Base-by-base conservation (phyloP, 2,888 invertebrate species). In the Yponomeuta malinellus region DNA sequence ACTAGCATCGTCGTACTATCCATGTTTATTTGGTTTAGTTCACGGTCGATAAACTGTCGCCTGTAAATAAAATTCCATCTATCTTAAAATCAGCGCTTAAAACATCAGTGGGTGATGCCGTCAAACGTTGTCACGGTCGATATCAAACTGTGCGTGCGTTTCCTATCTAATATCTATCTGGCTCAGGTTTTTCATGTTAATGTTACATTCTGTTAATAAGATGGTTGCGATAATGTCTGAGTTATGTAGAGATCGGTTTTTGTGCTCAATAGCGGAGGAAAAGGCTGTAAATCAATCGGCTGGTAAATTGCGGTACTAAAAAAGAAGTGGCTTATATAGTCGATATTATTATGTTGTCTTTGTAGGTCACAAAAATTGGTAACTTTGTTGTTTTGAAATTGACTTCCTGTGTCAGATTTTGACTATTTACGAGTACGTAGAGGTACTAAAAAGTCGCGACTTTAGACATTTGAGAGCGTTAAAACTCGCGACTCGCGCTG, bases 171-270 rank as follows among this genome's bases (percentile, higher is more conserved):
- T 59, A 59, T 59, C 52, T 59, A 59, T 59, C 52, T 59, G 15
- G 52, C 52, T 12, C 52, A 59, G 15, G 52, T 59, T 59, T 59
- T 59, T 59, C 52, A 59, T 59, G 1, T 59, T 15, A 59, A 59
- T 15, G 52, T 59, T 59, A 59, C 52, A 12, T 59, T 59, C 52
- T 59, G 52, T 15, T 59, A 59, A 59, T 59, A 59, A 59, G 52
- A 59, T 15, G 52, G 52, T 15, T 15, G 15, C 52, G 52, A 59
- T 59, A 59, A 59, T 59, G 52, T 59, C 15, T 59, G 52, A 59
- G 52, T 59, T 59, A 59, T 59, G 52, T 59, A 59, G 52, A 59
- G 52, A 59, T 59, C 52, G 52, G 52, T 59, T 59, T 59, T 59
- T 59, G 43, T 43, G 43, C 43, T 43, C 43, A 43, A 43, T 8